A percentile compares a stretch with the other conserved stretches of the same genome.
Conservation (phyloP, 92 coral and sea anemone species). For the Actinernus sp. region DNA sequence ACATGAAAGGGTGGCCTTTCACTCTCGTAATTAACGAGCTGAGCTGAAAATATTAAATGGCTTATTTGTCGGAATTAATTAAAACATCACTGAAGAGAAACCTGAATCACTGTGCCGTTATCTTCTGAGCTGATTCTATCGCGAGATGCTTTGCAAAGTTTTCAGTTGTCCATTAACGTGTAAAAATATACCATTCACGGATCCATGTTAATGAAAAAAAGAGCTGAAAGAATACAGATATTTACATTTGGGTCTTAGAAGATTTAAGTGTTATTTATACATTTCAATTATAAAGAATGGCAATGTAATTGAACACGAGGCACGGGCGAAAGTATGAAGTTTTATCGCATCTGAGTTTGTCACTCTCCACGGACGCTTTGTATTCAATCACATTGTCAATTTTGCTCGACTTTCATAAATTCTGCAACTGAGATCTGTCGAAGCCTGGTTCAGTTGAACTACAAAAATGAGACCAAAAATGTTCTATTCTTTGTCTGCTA, state of each 20-base stretch:
- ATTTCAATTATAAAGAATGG: slow-evolving; percentile 67
- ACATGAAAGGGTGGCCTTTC: background rate
- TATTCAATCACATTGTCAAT: no score
- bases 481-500: no score
- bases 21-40: background rate
- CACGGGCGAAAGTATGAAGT: background rate
- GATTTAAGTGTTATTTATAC: slow-evolving; percentile 72
- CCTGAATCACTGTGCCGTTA: no score
- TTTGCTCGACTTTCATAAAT: no score
- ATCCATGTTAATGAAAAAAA: slow-evolving; percentile 1
- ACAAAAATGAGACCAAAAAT: no score
- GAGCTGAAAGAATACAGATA: slow-evolving; percentile 30
- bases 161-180: no score
- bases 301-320: slow-evolving; percentile 59
- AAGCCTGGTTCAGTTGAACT: no score
- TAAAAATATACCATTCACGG: no score
- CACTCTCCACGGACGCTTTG: slow-evolving; percentile 6
- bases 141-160: no score
- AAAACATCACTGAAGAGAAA: background rate
- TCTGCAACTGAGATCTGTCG: no score
- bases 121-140: no score
- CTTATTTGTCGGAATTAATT: background rate
- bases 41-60: background rate
- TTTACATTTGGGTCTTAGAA: slow-evolving; percentile 46
- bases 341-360: slow-evolving; percentile 1